Evolutionary conservation across 2,113 vertebrate genomes (phyloP).

Genomic region (Noturus placidus): DNA sequence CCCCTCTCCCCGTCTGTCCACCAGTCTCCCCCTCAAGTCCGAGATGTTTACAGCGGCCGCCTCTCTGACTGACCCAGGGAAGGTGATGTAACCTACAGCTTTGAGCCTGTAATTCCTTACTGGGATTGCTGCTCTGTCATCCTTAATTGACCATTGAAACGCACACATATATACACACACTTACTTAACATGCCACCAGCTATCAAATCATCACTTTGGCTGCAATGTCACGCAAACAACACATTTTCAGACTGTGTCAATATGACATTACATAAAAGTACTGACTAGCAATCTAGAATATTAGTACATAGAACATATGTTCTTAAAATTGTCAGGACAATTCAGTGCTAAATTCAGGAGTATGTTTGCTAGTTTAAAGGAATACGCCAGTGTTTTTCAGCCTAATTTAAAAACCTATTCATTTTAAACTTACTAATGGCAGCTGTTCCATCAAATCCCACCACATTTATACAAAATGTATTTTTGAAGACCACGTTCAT

Average conservation of each 20-base stretch:
- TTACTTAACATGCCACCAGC: too few relatives aligned
- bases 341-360: not conserved
- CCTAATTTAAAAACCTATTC: not conserved
- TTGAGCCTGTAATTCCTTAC: constrained; percentile 35
- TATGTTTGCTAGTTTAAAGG: not conserved
- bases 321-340: not conserved
- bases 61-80: constrained; percentile 32
- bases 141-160: constrained; percentile 11
- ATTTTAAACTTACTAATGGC: not conserved
- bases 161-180: constrained; percentile 5
- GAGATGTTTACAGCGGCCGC: constrained; percentile 36
- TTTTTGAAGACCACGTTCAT: not conserved
- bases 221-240: not conserved
- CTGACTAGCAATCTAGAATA: not conserved
- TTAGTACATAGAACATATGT: not conserved
- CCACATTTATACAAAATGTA: not conserved
- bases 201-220: not conserved
- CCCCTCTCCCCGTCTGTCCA: not conserved
- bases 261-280: not conserved
- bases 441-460: not conserved
- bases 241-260: constrained; percentile 7
- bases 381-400: not conserved
- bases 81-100: constrained; percentile 47
- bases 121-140: constrained; percentile 38
- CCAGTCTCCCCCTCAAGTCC: not conserved